phyloP scores from a whole-genome alignment of 2,797 vertebrate genomes.

The Gymnoscopelus microlampas region DNA sequence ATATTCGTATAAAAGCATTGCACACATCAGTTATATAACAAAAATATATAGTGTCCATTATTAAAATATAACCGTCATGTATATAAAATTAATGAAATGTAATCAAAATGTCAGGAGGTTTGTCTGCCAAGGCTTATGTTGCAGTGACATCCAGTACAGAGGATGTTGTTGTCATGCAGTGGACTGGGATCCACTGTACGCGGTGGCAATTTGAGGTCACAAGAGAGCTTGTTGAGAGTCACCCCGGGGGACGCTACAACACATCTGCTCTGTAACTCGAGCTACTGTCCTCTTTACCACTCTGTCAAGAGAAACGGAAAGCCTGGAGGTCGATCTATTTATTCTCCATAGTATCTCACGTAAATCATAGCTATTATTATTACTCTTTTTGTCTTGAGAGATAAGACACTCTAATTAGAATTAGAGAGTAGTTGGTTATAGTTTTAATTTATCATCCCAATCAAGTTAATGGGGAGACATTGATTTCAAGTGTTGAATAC shows the following conservation, averaged over 20 bases:
- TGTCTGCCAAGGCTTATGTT: constrained; percentile 37
- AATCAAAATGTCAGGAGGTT: constrained; percentile 41
- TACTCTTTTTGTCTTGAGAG: too few relatives aligned
- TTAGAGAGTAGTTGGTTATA: too few relatives aligned
- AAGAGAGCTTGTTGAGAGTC: constrained; percentile 4
- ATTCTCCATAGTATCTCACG: too few relatives aligned
- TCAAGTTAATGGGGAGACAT: too few relatives aligned
- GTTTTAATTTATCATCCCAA: too few relatives aligned
- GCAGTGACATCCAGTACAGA: constrained; percentile 8
- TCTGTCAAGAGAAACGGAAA: constrained; percentile 4
- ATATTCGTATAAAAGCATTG: constrained; percentile 36
- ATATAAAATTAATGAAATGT: constrained; percentile 52
- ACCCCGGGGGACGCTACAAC: constrained; percentile 31
- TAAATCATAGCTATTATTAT: too few relatives aligned
- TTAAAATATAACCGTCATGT: constrained; percentile 36
- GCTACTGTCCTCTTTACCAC: constrained; percentile 19
- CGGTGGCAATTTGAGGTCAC: too few relatives aligned
- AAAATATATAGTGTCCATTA: constrained; percentile 29
- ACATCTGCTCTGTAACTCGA: constrained; percentile 40
- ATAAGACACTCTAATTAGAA: too few relatives aligned
- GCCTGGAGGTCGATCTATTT: constrained; percentile 9
- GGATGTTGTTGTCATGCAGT: not conserved
- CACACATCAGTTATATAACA: constrained; percentile 55
- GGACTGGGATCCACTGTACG: too few relatives aligned
- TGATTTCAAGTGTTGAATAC: not conserved